A percentile compares a stretch with the other conserved stretches of the same genome.
phyloP scores from a whole-genome alignment of 2,797 vertebrate genomes.

The Melopsittacus undulatus region DNA sequence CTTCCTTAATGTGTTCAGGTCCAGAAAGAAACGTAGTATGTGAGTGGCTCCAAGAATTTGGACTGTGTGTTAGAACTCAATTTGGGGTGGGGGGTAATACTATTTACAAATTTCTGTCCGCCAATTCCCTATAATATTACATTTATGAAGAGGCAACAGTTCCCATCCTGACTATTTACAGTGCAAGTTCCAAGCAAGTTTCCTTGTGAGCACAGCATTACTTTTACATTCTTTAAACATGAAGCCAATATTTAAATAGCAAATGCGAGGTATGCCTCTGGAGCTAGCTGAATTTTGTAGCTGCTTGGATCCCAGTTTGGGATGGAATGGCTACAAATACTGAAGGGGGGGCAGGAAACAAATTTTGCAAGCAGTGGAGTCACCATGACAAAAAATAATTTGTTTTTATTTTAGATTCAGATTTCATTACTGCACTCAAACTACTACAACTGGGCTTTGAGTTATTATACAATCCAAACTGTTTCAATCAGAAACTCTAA shows the following conservation, averaged over 20 bases:
- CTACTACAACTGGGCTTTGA: slow-evolving; percentile 82
- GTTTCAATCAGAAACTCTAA: slow-evolving; percentile 83
- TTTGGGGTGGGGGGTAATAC: background rate
- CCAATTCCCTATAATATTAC: background rate
- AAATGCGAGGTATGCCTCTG: background rate
- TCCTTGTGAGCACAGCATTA: background rate
- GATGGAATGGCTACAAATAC: slow-evolving; percentile 38
- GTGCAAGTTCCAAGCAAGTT: slow-evolving; percentile 30
- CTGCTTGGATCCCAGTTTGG: background rate
- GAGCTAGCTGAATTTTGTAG: slow-evolving; percentile 44
- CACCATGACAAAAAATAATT: slow-evolving; percentile 85
- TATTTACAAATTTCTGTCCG: slow-evolving; percentile 7
- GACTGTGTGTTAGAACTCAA: background rate
- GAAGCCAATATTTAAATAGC: background rate
- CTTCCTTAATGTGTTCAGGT: background rate
- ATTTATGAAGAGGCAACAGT: slow-evolving; percentile 51
- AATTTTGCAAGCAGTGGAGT: slow-evolving; percentile 79
- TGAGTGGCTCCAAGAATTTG: background rate
- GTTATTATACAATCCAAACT: slow-evolving; percentile 83
- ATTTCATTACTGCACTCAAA: slow-evolving; percentile 84
- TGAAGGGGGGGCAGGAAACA: slow-evolving; percentile 66
- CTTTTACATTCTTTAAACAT: slow-evolving; percentile 41
- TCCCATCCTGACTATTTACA: slow-evolving; percentile 44
- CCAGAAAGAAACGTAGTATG: background rate
- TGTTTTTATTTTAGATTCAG: slow-evolving; percentile 85